A percentile compares a stretch with the other conserved stretches of the same genome.
Evolutionary conservation across 2,888 invertebrate genomes (phyloP).

Genomic region (Spicauda simplicius): DNA sequence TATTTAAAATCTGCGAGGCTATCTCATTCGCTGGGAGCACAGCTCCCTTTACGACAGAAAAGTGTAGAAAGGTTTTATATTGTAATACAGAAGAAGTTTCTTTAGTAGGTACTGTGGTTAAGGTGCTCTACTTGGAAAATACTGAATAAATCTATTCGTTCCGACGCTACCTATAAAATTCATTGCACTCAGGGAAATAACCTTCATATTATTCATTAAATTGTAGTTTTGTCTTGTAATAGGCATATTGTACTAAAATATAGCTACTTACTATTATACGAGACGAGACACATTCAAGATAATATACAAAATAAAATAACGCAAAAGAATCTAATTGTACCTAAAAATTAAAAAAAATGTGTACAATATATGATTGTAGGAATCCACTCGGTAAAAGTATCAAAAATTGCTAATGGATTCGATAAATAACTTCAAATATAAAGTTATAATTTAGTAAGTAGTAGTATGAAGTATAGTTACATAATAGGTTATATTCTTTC

Average conservation of each 20-base stretch:
- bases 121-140: slow-evolving; percentile 27
- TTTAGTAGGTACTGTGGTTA: slow-evolving; percentile 16
- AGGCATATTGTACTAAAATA: neutral
- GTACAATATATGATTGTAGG: too few species aligned
- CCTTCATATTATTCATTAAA: slow-evolving; percentile 1
- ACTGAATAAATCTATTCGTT: slow-evolving; percentile 30
- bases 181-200: slow-evolving; percentile 23
- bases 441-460: too few species aligned
- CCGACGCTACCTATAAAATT: slow-evolving; percentile 18
- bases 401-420: too few species aligned
- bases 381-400: too few species aligned
- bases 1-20: slow-evolving; percentile 1
- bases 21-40: slow-evolving; percentile 8
- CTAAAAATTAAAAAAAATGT: too few species aligned
- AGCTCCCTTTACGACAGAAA: slow-evolving; percentile 31
- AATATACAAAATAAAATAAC: too few species aligned
- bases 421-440: too few species aligned
- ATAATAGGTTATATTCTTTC: too few species aligned
- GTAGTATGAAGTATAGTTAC: too few species aligned
- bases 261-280: too few species aligned
- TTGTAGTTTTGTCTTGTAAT: neutral
- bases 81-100: slow-evolving; percentile 29
- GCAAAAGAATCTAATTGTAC: too few species aligned
- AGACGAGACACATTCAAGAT: too few species aligned
- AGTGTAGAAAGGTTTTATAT: slow-evolving; percentile 24